phyloP scores from a whole-genome alignment of 2,888 invertebrate genomes.

The Polietes domitor region DNA sequence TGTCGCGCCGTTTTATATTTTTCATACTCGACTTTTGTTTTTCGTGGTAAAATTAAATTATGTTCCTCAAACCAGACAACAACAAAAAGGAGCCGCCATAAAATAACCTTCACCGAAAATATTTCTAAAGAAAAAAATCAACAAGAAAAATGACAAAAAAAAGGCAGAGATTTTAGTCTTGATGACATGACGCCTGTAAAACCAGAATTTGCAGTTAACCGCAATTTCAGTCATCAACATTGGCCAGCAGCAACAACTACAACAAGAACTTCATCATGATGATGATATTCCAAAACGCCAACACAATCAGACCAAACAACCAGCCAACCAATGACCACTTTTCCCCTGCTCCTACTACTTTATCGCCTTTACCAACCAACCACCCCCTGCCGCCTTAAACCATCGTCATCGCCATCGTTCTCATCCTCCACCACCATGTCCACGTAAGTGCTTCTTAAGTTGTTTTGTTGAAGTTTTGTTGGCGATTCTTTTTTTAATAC shows the following conservation, averaged over 20 bases:
- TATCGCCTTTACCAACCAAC: too few relatives aligned
- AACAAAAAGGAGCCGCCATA: conserved; percentile 18
- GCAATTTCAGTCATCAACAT: conserved; percentile 31
- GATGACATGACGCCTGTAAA: conserved; percentile 26
- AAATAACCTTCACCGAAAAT: conserved; percentile 44
- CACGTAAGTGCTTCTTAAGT: conserved; percentile 50
- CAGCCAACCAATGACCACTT: neutral
- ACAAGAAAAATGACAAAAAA: neutral
- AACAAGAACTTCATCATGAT: neutral
- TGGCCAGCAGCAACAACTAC: neutral
- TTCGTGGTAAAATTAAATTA: conserved; percentile 37
- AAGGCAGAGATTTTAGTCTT: neutral
- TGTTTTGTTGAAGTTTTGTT: conserved; percentile 10
- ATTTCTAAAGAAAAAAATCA: neutral
- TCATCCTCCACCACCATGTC: conserved; percentile 14
- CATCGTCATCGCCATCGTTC: neutral
- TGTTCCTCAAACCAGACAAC: neutral
- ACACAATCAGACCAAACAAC: too few relatives aligned
- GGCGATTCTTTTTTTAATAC: neutral
- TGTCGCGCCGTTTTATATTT: neutral
- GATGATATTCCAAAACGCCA: too few relatives aligned
- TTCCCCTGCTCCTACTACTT: neutral
- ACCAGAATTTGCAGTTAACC: conserved; percentile 46
- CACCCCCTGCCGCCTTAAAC: neutral
- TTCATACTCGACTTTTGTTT: neutral